Evolutionary conservation across 2,888 invertebrate genomes (phyloP).

Genomic region (Eretmocerus hayati): DNA sequence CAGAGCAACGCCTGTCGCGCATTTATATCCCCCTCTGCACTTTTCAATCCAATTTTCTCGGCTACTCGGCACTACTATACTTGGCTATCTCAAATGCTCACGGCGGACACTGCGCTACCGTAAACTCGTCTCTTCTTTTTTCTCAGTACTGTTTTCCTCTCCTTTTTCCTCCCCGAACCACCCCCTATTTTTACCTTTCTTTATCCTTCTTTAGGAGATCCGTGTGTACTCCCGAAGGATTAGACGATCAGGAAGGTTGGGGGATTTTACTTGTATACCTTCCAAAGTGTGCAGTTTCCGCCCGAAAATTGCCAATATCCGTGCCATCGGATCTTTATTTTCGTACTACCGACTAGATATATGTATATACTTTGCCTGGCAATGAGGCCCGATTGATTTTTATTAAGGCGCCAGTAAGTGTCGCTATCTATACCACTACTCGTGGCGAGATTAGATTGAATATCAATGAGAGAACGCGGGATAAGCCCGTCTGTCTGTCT

Average conservation of each 20-base stretch:
- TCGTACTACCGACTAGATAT: conserved; percentile 23
- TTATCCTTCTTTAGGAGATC: too few species aligned
- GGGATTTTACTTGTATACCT: conserved; percentile 6
- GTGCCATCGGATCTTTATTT: conserved; percentile 33
- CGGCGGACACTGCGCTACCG: background rate
- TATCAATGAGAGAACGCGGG: conserved; percentile 6
- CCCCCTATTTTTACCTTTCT: conserved; percentile 1
- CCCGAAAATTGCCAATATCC: conserved; percentile 38
- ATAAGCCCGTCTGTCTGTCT: background rate
- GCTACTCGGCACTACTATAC: background rate
- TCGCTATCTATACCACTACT: too few species aligned
- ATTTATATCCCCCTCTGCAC: too few species aligned
- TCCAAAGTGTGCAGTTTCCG: conserved; percentile 28
- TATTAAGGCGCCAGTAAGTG: conserved; percentile 11
- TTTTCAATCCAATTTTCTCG: conserved; percentile 16
- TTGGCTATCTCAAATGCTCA: background rate
- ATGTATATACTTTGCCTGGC: too few species aligned
- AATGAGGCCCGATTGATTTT: conserved; percentile 22
- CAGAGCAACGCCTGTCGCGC: too few species aligned
- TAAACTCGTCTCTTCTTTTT: background rate
- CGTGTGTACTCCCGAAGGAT: conserved; percentile 21
- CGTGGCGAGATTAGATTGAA: conserved; percentile 21
- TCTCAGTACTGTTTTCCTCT: background rate
- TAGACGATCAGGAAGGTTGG: conserved; percentile 27
- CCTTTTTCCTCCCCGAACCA: background rate